Percentiles rank a stretch among this genome's conserved stretches.
These are phyloP conservation scores for Abramis brama DNA, from an alignment of 2,113 vertebrate species.

Conservation along the genomic window DNA sequence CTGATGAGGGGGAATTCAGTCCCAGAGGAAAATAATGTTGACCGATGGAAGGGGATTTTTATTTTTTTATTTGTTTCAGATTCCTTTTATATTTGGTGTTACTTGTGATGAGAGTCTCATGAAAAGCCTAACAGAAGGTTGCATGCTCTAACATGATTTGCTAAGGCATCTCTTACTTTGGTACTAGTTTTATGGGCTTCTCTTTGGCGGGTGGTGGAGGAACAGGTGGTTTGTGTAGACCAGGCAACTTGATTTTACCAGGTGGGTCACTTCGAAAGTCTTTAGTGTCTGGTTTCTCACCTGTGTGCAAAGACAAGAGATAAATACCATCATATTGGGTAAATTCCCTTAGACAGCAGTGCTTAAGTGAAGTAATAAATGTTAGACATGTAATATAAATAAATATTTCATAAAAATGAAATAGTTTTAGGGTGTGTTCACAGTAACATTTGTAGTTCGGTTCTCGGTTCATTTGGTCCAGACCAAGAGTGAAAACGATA, in stretches of 20 bases:
- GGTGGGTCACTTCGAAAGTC: slow-evolving; percentile 74
- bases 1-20: background rate
- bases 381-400: background rate
- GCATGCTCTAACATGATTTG: slow-evolving; percentile 8
- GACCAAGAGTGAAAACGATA: too few species aligned
- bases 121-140: background rate
- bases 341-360: background rate
- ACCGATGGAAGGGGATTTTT: background rate
- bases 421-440: too few species aligned
- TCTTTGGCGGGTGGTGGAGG: slow-evolving; percentile 74
- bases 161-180: slow-evolving; percentile 65
- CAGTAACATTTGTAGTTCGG: too few species aligned
- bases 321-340: background rate
- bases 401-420: background rate
- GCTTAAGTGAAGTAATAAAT: background rate
- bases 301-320: slow-evolving; percentile 52
- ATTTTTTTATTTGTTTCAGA: background rate
- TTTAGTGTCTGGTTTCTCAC: slow-evolving; percentile 72
- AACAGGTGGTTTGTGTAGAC: slow-evolving; percentile 59
- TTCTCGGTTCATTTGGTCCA: too few species aligned
- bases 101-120: background rate
- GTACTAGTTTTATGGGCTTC: slow-evolving; percentile 67
- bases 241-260: slow-evolving; percentile 74
- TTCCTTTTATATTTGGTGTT: background rate
- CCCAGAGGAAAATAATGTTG: background rate